Evolutionary conservation across 37 sponge, comb jelly and placozoan species (phyloP).

Genomic region (Halichondria panicea): DNA sequence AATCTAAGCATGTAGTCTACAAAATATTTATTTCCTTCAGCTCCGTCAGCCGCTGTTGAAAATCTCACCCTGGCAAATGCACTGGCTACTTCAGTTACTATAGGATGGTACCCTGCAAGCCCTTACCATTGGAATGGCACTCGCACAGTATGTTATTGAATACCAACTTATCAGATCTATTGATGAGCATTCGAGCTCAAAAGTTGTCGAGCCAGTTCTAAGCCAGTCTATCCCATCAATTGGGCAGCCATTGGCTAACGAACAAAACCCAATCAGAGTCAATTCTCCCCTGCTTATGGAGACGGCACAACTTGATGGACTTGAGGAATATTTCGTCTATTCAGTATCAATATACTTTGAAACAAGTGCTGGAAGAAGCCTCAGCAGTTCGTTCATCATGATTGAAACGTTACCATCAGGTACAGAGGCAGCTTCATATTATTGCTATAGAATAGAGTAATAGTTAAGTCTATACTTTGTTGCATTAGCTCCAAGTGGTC

Average conservation of each 20-base stretch:
- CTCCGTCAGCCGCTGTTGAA: not conserved
- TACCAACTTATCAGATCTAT: not conserved
- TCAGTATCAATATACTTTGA: conserved; percentile 5
- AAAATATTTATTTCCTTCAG: conserved; percentile 4
- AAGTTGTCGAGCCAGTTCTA: no score
- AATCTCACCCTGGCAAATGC: not conserved
- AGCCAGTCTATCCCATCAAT: not conserved
- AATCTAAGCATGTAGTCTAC: no score
- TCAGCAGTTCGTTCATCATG: not conserved
- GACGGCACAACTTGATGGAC: not conserved
- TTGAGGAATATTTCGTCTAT: conserved; percentile 9
- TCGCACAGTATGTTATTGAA: conserved; percentile 8
- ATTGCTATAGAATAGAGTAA: no score
- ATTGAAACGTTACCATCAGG: conserved; percentile 8
- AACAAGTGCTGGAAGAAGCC: conserved; percentile 8
- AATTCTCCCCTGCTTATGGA: conserved; percentile 3
- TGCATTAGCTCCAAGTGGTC: conserved; percentile 6
- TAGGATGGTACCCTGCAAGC: conserved; percentile 11
- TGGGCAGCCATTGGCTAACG: not conserved
- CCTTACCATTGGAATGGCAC: conserved; percentile 9
- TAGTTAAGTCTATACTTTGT: no score
- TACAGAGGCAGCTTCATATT: no score
- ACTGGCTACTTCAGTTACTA: not conserved
- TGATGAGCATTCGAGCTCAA: no score
- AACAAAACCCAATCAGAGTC: not conserved